Percentiles rank a stretch among this genome's conserved stretches.
Evolutionary conservation across 2,797 vertebrate species (phyloP).

Genomic region (Anguilla megastoma): DNA sequence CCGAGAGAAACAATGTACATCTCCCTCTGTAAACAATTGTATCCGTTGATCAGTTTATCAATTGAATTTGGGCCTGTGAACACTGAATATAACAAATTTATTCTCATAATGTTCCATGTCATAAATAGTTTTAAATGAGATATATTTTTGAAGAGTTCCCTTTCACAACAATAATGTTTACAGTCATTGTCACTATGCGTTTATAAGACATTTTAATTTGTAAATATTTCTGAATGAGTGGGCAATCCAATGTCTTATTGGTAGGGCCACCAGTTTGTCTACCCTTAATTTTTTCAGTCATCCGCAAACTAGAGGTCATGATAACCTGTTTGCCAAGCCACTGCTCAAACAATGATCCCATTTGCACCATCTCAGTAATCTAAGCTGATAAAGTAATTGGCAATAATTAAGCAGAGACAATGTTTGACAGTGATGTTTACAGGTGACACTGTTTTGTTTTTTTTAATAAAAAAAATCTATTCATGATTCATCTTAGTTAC

Average conservation of each 20-base stretch:
- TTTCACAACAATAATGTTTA: background rate
- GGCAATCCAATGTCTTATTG: background rate
- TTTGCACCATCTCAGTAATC: too few species aligned
- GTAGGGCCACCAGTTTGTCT: background rate
- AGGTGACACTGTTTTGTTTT: too few species aligned
- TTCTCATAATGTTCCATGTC: background rate
- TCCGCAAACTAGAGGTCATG: too few species aligned
- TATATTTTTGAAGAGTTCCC: background rate
- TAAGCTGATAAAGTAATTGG: too few species aligned
- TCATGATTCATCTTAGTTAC: too few species aligned
- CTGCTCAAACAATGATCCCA: too few species aligned
- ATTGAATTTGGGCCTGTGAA: background rate
- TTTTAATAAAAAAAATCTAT: too few species aligned
- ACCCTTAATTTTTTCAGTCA: too few species aligned
- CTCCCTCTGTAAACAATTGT: background rate
- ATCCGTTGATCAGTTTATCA: too few species aligned
- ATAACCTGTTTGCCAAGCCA: too few species aligned
- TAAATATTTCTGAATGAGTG: background rate
- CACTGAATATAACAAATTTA: background rate
- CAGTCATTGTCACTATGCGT: background rate
- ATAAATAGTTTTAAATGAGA: background rate
- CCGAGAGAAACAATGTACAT: background rate
- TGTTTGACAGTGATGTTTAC: too few species aligned
- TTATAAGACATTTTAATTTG: background rate
- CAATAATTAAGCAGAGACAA: too few species aligned